Evolutionary conservation across 2,888 invertebrate genomes (phyloP).

Genomic region (Globia sparganii): DNA sequence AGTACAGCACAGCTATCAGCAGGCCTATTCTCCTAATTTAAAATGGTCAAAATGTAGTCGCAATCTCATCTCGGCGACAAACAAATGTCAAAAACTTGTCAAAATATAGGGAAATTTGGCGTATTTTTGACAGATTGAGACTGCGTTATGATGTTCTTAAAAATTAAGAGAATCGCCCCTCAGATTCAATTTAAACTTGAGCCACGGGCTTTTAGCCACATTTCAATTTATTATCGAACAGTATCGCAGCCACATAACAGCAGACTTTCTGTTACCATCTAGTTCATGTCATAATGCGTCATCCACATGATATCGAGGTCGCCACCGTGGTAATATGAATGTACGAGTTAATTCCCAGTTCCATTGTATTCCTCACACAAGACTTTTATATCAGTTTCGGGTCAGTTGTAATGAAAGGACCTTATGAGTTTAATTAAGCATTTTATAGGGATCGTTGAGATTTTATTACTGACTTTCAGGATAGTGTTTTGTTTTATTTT

Average conservation of each 20-base stretch:
- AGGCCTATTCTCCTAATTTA: too few relatives aligned
- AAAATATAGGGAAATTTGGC: too few relatives aligned
- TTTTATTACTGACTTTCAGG: conserved; percentile 30
- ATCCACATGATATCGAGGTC: conserved; percentile 60
- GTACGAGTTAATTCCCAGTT: conserved; percentile 59
- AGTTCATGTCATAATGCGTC: conserved; percentile 46
- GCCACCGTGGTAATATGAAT: conserved; percentile 52
- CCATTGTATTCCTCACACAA: conserved; percentile 58
- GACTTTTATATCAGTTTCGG: conserved; percentile 60
- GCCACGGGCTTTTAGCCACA: background rate
- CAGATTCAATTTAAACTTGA: background rate
- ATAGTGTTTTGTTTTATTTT: conserved; percentile 48
- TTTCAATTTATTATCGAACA: background rate
- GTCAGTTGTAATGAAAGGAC: conserved; percentile 48
- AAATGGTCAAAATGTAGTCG: too few relatives aligned
- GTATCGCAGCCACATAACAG: background rate
- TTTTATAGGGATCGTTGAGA: conserved; percentile 46
- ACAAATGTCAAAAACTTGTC: too few relatives aligned
- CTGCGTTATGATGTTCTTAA: too few relatives aligned
- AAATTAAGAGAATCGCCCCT: too few relatives aligned
- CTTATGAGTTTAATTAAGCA: conserved; percentile 60
- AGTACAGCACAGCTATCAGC: too few relatives aligned
- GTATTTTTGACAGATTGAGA: too few relatives aligned
- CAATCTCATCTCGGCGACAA: too few relatives aligned
- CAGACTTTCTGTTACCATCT: conserved; percentile 28